Base-by-base conservation (phyloP, 2,797 vertebrate genomes). In the Heliangelus exortis region DNA sequence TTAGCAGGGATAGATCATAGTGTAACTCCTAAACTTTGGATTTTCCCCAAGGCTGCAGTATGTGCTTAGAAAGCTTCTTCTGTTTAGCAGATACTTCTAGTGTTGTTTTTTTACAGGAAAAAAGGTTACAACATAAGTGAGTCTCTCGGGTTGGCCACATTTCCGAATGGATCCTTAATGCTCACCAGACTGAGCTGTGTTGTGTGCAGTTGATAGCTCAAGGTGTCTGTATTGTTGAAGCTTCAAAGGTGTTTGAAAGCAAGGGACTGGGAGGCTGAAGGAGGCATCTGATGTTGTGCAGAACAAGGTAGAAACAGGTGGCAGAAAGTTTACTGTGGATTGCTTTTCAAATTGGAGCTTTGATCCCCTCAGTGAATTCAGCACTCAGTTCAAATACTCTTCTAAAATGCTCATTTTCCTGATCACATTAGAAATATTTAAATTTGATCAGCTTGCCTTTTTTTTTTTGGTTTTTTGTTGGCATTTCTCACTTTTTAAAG, bases 1-100 rank as follows among this genome's bases (percentile, higher is more conserved):
- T 51, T 0, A 0, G 9, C 31, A 69, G 14, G 10, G 18, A 5
- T 12, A n/a, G n/a, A 45, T 84, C 12, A 2, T 17, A 9, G 3
- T 16, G 17, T 17, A 12, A 31, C 17, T 25, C 51, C 61, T 53
- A 20, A 69, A 57, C 36, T 43, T 19, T 34, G 61, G 8, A 2
- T 63, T 69, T 92, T 67, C 11, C 61, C n/a, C 53, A 14, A 12
- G 17, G 34, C 51, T 79, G 26, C 47, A 45, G 23, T 0, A 1
- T 36, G 31, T 29, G 23, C 17, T 29, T 36, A 2, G 15, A 53
- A 41, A 68, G 16, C 31, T n/a, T 1, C 45, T 48, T 57, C n/a
- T 83, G n/a, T 20, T 7, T 5, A 63, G 29, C 31, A 21, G 33
- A 48, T n/a, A n/a, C 89, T 66, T 57, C 17, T 73, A 23, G n/a